These are phyloP conservation scores for Lasioglossum figueresi DNA, from an alignment of 2,888 invertebrate species.

Conservation along the genomic window DNA sequence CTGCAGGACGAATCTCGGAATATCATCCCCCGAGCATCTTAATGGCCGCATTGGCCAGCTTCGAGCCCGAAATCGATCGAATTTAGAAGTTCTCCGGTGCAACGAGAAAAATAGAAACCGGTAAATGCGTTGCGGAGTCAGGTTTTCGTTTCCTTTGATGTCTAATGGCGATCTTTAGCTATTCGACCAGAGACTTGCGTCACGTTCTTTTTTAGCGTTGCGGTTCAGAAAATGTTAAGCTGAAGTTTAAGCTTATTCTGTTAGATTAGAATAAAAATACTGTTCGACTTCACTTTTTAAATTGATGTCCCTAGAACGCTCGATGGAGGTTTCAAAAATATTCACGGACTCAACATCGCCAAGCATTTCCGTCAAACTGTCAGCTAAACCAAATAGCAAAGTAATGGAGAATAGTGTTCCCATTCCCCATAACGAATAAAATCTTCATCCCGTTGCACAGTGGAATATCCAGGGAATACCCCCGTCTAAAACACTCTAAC, in stretches of 20 bases:
- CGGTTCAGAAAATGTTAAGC: background rate
- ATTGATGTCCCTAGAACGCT: background rate
- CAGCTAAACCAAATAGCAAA: background rate
- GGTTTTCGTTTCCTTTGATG: background rate
- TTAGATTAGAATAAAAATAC: background rate
- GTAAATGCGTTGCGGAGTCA: background rate
- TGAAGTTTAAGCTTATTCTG: background rate
- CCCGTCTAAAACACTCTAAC: background rate
- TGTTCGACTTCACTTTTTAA: background rate
- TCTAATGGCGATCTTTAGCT: background rate
- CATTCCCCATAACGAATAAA: background rate
- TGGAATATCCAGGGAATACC: background rate
- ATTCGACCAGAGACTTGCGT: background rate
- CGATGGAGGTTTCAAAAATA: background rate
- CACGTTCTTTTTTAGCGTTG: background rate
- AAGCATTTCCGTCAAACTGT: background rate
- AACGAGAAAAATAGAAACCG: background rate
- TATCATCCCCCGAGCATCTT: conserved; percentile 15
- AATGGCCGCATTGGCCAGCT: conserved; percentile 1
- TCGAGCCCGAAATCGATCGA: background rate
- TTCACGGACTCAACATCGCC: background rate
- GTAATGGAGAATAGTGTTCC: background rate
- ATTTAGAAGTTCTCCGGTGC: background rate
- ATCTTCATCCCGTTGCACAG: background rate
- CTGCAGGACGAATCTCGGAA: conserved; percentile 6